Evolutionary conservation across 2,113 vertebrate species (phyloP).

Genomic region (Eulemur macaco): DNA sequence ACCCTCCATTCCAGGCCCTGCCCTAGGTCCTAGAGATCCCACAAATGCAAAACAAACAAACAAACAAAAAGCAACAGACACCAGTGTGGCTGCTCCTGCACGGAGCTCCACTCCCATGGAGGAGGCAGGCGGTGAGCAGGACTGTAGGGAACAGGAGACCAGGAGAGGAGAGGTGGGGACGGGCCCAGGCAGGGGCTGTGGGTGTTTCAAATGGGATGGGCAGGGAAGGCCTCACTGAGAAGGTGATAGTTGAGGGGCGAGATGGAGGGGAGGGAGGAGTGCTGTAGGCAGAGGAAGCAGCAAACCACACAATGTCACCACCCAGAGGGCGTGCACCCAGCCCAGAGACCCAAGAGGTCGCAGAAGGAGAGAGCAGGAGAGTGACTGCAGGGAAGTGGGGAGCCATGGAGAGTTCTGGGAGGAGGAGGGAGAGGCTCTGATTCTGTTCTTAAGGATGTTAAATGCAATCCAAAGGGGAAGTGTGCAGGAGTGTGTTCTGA

Average conservation of each 20-base stretch:
- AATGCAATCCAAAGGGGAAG: neutral
- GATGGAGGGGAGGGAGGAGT: neutral
- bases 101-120: neutral
- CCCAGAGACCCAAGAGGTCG: neutral
- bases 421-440: neutral
- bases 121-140: neutral
- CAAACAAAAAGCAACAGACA: neutral
- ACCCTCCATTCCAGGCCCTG: neutral
- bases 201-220: neutral
- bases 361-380: no score
- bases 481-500: neutral
- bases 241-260: neutral
- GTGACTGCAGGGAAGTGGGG: no score
- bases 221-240: neutral
- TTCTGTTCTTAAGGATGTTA: neutral
- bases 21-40: neutral
- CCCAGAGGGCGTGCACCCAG: no score
- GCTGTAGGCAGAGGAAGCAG: neutral
- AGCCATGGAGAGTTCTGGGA: neutral
- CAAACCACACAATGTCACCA: fast-evolving
- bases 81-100: no score
- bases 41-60: neutral
- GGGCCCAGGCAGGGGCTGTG: neutral
- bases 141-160: no score
- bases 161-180: neutral